Conservation (phyloP, 2,888 invertebrate species). For the Diarsia dahlii region DNA sequence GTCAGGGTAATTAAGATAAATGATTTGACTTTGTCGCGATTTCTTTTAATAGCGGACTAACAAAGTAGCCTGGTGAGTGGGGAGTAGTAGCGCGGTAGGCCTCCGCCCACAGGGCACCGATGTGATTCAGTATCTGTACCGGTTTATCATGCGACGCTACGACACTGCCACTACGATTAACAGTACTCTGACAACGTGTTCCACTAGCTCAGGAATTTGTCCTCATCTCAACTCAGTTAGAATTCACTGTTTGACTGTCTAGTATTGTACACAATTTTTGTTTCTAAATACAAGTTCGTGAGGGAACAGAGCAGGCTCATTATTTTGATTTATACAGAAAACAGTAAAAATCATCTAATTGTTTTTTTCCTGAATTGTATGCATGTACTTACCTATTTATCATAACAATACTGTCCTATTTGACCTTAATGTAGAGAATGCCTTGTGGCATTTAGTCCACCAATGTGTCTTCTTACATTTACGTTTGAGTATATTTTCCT, state of each 20-base stretch:
- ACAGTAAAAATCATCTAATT: too few species aligned
- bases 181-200: conserved; percentile 27
- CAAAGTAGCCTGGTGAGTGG: background rate
- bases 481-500: background rate
- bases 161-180: conserved; percentile 16
- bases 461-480: too few species aligned
- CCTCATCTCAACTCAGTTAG: conserved; percentile 13
- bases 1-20: background rate
- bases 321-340: background rate
- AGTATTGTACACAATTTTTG: background rate
- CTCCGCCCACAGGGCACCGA: conserved; percentile 28
- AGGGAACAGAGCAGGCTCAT: background rate
- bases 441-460: too few species aligned
- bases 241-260: background rate
- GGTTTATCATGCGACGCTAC: conserved; percentile 32
- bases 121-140: conserved; percentile 29
- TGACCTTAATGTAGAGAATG: too few species aligned
- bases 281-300: background rate
- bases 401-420: too few species aligned
- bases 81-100: background rate
- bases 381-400: too few species aligned
- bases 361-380: too few species aligned
- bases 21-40: conserved; percentile 14
- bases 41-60: conserved; percentile 14
- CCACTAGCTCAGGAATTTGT: conserved; percentile 20